Evolutionary conservation across 2,113 vertebrate genomes (phyloP), one percentile per base, ranked within the genome.

Genomic region (Carettochelys insculpta): DNA sequence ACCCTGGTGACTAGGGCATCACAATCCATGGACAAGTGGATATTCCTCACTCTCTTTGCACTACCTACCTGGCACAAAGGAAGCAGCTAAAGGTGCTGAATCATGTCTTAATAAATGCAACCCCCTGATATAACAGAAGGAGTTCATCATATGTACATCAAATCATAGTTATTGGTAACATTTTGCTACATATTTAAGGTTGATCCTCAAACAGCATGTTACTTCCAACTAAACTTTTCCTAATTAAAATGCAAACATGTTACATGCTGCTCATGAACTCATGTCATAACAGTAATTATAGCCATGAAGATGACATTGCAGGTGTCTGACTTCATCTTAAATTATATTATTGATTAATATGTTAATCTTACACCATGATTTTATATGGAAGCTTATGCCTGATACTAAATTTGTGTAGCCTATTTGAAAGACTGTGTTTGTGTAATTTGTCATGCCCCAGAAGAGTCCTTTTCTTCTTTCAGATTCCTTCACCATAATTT

Each of bases 311-410:
- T 91, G 93, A 87, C 90, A 88, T 86, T 91, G 90, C 79, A 80
- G 92, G 91, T 90, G 86, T 92, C 91, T 94, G 93, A 96, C 91
- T 91, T 96, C 95, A 95, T 95, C 91, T 83, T 83, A 58, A 82
- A 20, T 87, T 90, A 90, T 61, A 94, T 92, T 85, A 87, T 90
- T 93, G 89, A 90, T 75, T 82, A 88, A 77, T 56, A 34, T 22
- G 91, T 96, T 82, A 96, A 96, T 94, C 51, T 85, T 87, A 73
- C 22, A 87, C 65, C 77, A 65, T 68, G 80, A 82, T 94, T 95
- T 20, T 43, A 71, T 54, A 88, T 94, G 80, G 14, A 85, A 88
- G 50, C 85, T 91, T 85, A 82, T 58, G 83, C 7, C 34, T 86
- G 56, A 58, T 29, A 79, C 29, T 91, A 90, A 29, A 83, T 0